Evolutionary conservation across 2,113 vertebrate species (phyloP).

Genomic region (Tonatia bakeri): DNA sequence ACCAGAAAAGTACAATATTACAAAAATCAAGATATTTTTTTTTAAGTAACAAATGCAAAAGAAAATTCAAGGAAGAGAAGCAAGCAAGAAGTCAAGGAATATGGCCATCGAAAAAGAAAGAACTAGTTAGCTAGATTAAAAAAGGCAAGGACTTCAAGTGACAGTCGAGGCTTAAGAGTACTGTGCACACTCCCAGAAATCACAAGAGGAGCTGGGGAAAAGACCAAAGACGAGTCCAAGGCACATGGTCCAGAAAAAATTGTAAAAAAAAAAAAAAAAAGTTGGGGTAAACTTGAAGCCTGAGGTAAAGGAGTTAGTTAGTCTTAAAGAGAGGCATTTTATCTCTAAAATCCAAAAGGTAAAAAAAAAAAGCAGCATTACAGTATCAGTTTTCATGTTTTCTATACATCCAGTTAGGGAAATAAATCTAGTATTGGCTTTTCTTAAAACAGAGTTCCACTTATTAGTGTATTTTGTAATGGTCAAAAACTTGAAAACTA

Average conservation of each 20-base stretch:
- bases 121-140: background rate
- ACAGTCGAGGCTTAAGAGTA: background rate
- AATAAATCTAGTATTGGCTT: background rate
- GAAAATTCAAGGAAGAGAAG: slow-evolving; percentile 12
- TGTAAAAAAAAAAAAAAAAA: background rate
- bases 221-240: background rate
- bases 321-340: slow-evolving; percentile 21
- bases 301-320: slow-evolving; percentile 2
- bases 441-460: slow-evolving; percentile 22
- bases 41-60: background rate
- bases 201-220: background rate
- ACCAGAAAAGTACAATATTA: background rate
- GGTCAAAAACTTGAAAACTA: slow-evolving; percentile 14
- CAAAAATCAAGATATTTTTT: background rate
- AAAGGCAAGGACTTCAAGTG: background rate
- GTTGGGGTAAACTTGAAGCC: background rate
- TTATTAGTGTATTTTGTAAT: slow-evolving; percentile 6
- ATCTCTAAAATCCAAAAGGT: slow-evolving; percentile 23
- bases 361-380: background rate
- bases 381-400: background rate
- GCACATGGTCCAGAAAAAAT: background rate
- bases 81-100: background rate
- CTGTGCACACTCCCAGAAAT: background rate
- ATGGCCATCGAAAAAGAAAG: background rate
- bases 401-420: slow-evolving; percentile 9